Conservation (phyloP, 2,888 invertebrate species). For the Pinctada fucata region DNA sequence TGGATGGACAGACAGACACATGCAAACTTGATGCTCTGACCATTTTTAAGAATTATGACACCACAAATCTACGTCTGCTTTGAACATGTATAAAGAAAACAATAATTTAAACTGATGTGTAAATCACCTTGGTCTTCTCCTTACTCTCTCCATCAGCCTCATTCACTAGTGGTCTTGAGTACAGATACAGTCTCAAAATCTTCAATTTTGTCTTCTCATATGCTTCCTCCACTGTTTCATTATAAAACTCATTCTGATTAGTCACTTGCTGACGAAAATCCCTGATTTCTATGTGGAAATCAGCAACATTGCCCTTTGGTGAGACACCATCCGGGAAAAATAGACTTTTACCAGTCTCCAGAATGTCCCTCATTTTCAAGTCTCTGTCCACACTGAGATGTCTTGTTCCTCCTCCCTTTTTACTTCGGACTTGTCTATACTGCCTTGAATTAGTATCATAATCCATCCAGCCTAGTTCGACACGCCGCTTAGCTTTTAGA, state of each 20-base stretch:
- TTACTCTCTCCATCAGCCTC: too few relatives aligned
- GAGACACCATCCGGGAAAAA: conserved; percentile 28
- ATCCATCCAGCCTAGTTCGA: conserved; percentile 24
- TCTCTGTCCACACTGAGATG: conserved; percentile 5
- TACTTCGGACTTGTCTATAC: conserved; percentile 6
- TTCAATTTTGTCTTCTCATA: conserved; percentile 26
- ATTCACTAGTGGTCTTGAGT: not conserved
- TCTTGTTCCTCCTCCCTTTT: conserved; percentile 26
- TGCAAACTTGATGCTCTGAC: too few relatives aligned
- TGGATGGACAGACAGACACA: too few relatives aligned
- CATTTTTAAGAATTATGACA: too few relatives aligned
- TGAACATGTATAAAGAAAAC: too few relatives aligned
- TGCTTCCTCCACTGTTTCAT: conserved; percentile 17
- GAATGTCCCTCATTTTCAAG: conserved; percentile 9
- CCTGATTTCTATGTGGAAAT: conserved; percentile 21
- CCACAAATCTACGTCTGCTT: too few relatives aligned
- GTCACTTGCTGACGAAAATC: conserved; percentile 16
- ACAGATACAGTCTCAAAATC: conserved; percentile 23
- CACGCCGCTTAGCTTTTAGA: not conserved
- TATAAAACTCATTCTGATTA: not conserved
- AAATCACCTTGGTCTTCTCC: too few relatives aligned
- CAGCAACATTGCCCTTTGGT: not conserved
- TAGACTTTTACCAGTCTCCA: conserved; percentile 4
- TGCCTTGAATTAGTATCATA: not conserved
- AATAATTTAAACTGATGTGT: too few relatives aligned